A percentile compares a stretch with the other conserved stretches of the same genome.
Evolutionary conservation across 2,797 vertebrate species (phyloP).

Genomic region (Poeciliopsis presidionis): DNA sequence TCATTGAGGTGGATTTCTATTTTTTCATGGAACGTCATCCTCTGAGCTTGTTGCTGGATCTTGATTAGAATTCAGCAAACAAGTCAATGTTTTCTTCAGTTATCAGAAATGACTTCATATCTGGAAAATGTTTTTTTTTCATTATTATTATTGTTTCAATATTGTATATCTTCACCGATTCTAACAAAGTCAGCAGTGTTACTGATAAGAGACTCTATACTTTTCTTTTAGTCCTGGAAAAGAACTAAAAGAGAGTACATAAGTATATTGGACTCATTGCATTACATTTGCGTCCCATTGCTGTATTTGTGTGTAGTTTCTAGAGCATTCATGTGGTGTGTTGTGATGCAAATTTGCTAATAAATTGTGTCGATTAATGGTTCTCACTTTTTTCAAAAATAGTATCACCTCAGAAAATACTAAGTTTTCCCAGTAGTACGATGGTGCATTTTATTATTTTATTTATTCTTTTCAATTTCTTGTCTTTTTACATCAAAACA

Average conservation of each 20-base stretch:
- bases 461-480: not conserved
- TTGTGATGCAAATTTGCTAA: not conserved
- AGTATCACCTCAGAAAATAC: not conserved
- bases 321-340: not conserved
- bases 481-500: not conserved
- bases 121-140: not conserved
- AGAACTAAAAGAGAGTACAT: not conserved
- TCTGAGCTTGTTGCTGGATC: conserved; percentile 42
- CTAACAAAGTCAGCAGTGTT: conserved; percentile 30
- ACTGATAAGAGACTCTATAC: conserved; percentile 16
- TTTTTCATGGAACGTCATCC: conserved; percentile 46
- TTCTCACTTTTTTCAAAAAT: not conserved
- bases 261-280: not conserved
- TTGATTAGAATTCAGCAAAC: conserved; percentile 48
- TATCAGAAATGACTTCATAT: conserved; percentile 47
- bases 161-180: conserved; percentile 35
- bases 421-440: not conserved
- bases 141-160: conserved; percentile 17
- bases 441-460: not conserved
- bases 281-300: not conserved
- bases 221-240: not conserved
- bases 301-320: too few relatives aligned
- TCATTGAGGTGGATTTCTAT: conserved; percentile 45
- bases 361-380: not conserved
- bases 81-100: conserved; percentile 24